These are phyloP conservation scores for Laticauda colubrina DNA, from an alignment of 2,113 vertebrate genomes.

Conservation along the genomic window DNA sequence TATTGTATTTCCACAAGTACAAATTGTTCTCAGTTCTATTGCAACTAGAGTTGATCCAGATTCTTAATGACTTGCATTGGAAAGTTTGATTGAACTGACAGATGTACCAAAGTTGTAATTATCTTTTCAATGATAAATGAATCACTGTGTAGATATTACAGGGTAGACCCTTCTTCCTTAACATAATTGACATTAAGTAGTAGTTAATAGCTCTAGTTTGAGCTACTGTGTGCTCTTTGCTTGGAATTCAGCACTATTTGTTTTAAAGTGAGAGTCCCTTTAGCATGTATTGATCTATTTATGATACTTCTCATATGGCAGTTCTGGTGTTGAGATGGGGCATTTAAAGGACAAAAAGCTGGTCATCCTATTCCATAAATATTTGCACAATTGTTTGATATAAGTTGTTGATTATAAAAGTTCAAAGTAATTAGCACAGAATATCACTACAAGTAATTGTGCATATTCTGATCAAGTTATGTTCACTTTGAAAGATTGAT, in stretches of 20 bases:
- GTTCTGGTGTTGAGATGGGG: background rate
- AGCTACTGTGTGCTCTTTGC: background rate
- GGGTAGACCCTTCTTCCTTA: background rate
- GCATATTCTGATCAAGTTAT: background rate
- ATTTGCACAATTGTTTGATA: background rate
- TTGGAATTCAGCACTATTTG: background rate
- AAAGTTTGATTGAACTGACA: background rate
- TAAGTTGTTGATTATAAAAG: background rate
- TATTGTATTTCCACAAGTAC: background rate
- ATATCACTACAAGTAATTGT: background rate
- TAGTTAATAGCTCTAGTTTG: background rate
- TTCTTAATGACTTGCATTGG: background rate
- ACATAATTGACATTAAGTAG: background rate
- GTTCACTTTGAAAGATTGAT: background rate
- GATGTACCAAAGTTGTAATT: background rate
- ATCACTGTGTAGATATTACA: background rate
- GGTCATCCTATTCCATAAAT: fast-evolving
- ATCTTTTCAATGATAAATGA: background rate
- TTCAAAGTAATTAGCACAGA: background rate
- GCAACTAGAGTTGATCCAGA: constrained; percentile 9
- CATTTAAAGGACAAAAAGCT: background rate
- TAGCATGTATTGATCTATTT: background rate
- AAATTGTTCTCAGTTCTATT: background rate
- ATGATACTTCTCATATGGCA: background rate
- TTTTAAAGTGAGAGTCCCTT: background rate